phyloP scores from a whole-genome alignment of 2,888 invertebrate species.

The Cryptophagus acutangulus region DNA sequence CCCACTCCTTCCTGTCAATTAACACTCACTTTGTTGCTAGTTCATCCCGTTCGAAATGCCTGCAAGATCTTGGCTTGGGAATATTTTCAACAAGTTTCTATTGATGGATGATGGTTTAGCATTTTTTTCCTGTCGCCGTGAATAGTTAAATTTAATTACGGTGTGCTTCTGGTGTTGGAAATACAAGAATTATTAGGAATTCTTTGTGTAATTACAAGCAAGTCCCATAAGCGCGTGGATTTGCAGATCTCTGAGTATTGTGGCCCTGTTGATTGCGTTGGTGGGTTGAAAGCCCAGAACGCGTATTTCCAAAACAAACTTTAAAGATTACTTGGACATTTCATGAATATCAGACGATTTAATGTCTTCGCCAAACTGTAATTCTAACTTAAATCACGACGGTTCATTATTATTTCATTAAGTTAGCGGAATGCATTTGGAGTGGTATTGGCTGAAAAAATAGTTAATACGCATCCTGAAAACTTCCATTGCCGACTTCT shows the following conservation, averaged over 20 bases:
- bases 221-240: slow-evolving; percentile 20
- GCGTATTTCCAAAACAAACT: slow-evolving; percentile 16
- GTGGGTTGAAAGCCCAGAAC: slow-evolving; percentile 9
- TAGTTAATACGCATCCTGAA: slow-evolving; percentile 21
- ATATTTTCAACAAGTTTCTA: slow-evolving; percentile 1
- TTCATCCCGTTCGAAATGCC: not conserved
- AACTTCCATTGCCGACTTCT: slow-evolving; percentile 34
- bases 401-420: not conserved
- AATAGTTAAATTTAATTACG: not conserved
- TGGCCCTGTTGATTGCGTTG: slow-evolving; percentile 21
- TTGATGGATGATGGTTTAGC: not conserved
- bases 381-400: not conserved
- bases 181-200: slow-evolving; percentile 18
- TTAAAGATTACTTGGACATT: not conserved
- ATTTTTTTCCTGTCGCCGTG: too few species aligned
- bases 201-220: slow-evolving; percentile 22
- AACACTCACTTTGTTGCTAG: slow-evolving; percentile 4
- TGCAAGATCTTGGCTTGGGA: slow-evolving; percentile 3
- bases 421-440: too few species aligned
- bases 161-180: slow-evolving; percentile 3
- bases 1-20: slow-evolving; percentile 10
- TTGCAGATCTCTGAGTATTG: slow-evolving; percentile 15
- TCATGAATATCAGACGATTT: not conserved
- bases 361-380: not conserved
- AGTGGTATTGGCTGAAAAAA: too few species aligned